A percentile compares a stretch with the other conserved stretches of the same genome.
These are phyloP conservation scores for Stercorarius parasiticus DNA, from an alignment of 2,113 vertebrate species.

Conservation along the genomic window DNA sequence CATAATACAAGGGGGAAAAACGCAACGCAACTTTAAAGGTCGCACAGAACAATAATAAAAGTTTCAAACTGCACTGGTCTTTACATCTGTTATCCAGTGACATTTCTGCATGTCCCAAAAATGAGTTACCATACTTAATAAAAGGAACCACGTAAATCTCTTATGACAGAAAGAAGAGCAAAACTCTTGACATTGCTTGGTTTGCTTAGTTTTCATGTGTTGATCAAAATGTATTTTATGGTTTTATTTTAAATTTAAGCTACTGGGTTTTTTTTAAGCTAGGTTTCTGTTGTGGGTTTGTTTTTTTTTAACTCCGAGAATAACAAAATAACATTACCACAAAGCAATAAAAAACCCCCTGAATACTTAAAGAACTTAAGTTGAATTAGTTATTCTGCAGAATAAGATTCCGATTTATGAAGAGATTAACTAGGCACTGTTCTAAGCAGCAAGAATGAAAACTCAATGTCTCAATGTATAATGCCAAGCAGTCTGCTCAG, in stretches of 20 bases:
- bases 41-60: neutral
- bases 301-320: neutral
- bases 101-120: neutral
- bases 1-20: neutral
- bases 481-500: slow-evolving; percentile 31
- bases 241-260: neutral
- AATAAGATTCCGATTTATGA: neutral
- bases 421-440: neutral
- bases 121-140: neutral
- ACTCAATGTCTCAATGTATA: slow-evolving; percentile 18
- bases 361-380: neutral
- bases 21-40: neutral
- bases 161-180: neutral
- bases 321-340: neutral
- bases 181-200: neutral
- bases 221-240: neutral
- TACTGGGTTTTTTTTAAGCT: neutral
- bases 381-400: slow-evolving; percentile 3
- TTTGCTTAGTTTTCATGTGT: neutral
- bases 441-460: slow-evolving; percentile 55
- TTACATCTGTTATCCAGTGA: neutral
- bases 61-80: neutral
- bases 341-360: neutral
- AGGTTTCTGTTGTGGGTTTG: neutral
- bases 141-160: neutral